Evolutionary conservation across 2,113 vertebrate species (phyloP).

Genomic region (Myxocyprinus asiaticus): DNA sequence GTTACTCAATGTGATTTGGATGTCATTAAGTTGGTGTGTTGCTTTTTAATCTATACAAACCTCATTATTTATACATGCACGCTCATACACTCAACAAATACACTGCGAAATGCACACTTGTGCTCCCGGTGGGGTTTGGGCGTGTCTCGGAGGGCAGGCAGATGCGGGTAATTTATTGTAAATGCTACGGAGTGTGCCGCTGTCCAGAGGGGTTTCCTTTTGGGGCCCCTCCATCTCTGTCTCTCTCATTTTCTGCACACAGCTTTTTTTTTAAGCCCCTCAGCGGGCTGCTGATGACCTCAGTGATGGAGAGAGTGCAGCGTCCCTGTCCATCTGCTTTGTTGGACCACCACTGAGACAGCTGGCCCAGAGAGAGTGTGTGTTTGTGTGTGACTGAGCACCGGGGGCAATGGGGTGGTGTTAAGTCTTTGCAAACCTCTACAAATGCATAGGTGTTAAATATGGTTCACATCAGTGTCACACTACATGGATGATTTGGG

Average conservation of each 20-base stretch:
- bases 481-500: background rate
- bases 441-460: constrained; percentile 52
- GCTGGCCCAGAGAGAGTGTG: constrained; percentile 61
- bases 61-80: constrained; percentile 12
- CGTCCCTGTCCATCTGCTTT: constrained; percentile 66
- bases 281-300: constrained; percentile 62
- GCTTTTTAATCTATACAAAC: constrained; percentile 6
- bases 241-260: background rate
- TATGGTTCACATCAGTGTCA: constrained; percentile 33
- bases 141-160: constrained; percentile 25
- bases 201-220: constrained; percentile 30
- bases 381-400: constrained; percentile 34
- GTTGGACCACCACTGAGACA: constrained; percentile 53
- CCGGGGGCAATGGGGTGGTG: constrained; percentile 32
- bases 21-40: background rate
- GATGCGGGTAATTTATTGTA: constrained; percentile 39
- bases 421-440: constrained; percentile 50
- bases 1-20: background rate
- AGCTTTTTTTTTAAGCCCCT: constrained; percentile 37
- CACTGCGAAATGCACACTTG: background rate
- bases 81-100: constrained; percentile 2
- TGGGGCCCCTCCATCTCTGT: constrained; percentile 27
- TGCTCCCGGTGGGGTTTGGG: constrained; percentile 6
- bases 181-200: constrained; percentile 24
- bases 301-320: constrained; percentile 57